Percentiles rank a stretch among this genome's conserved stretches.
phyloP scores from a whole-genome alignment of 2,113 vertebrate genomes.

The Centropristis striata region DNA sequence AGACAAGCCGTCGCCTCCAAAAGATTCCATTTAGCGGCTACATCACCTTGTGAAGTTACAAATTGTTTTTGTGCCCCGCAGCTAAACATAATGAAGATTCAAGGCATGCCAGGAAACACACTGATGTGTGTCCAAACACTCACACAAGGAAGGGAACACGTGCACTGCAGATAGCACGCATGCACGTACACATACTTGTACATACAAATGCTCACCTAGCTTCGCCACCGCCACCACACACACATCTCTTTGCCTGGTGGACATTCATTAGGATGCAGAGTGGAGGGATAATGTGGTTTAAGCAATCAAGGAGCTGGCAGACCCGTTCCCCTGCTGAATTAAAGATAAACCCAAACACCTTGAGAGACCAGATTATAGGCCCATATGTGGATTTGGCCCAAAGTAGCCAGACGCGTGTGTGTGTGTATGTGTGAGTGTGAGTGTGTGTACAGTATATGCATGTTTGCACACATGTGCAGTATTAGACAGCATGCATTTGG shows the following conservation, averaged over 20 bases:
- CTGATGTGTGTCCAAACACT: conserved; percentile 54
- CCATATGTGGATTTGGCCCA: conserved; percentile 65
- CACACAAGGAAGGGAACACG: conserved; percentile 22
- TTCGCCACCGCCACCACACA: conserved; percentile 1
- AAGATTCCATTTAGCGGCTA: conserved; percentile 73
- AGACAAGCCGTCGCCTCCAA: conserved; percentile 40
- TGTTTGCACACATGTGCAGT: conserved; percentile 21
- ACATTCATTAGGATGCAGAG: conserved; percentile 78
- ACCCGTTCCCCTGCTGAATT: conserved; percentile 68
- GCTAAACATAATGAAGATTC: conserved; percentile 80
- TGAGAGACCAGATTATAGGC: conserved; percentile 75
- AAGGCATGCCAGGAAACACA: conserved; percentile 52
- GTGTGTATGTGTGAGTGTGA: not conserved
- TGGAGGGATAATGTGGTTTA: conserved; percentile 76
- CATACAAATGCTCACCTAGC: conserved; percentile 8
- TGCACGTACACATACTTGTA: conserved; percentile 19
- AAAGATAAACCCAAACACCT: conserved; percentile 78
- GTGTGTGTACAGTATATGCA: conserved; percentile 5
- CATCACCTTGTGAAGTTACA: conserved; percentile 76
- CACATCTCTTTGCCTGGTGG: conserved; percentile 60
- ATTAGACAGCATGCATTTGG: conserved; percentile 31
- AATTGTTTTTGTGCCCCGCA: conserved; percentile 79
- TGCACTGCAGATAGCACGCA: conserved; percentile 18
- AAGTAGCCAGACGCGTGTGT: conserved; percentile 28
- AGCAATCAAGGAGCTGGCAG: conserved; percentile 78